Evolutionary conservation across 2,888 invertebrate species (phyloP), one percentile per base, ranked within the genome.

Genomic region (Drosophila meridionalis): DNA sequence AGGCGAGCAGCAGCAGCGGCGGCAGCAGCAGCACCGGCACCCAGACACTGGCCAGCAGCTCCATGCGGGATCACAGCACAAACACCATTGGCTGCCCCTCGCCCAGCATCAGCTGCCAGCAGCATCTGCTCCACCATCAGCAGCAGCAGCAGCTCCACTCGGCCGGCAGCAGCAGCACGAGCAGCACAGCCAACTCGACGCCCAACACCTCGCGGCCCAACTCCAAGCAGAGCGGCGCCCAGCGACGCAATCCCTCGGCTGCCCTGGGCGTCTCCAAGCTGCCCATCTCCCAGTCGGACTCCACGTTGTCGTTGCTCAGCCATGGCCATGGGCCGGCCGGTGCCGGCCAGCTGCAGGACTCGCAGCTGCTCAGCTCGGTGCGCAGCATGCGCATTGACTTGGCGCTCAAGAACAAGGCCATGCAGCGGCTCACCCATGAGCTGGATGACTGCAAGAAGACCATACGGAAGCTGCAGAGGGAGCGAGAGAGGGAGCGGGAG

Each of bases 311-410:
- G 26, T 59, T 90, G 69, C 85, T 87, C 30, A 81, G 87, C 66
- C 87, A 90, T 68, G 88, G 87, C 61, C 94, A 94, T 73, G 50
- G 67, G 1, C 42, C 42, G 2, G 6, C 62, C 0, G 48, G 48
- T 2, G 58, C 32, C 26, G 45, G 47, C 14, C 94, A 94, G 73
- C 58, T 40, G 11, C 60, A 40, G 40, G 97, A 97, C 80, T 94
- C 96, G 40, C 96, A 97, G 93, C 94, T 97, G 55, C 92, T 97
- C 32, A 96, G 97, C 0, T 97, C 97, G 0, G 96, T 97, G 82
- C 95, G 97, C 72, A 97, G 97, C 3, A 93, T 97, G 89, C 96
- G 97, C 90, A 93, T 95, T 0, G 97, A 97, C 89, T 91, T 97
- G 59, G 94, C 95, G 4, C 95, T 95, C 40, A 97, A 97, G 92